A percentile compares a stretch with the other conserved stretches of the same genome.
Evolutionary conservation across 2,888 invertebrate species (phyloP).

Genomic region (Plagodis dolabraria): DNA sequence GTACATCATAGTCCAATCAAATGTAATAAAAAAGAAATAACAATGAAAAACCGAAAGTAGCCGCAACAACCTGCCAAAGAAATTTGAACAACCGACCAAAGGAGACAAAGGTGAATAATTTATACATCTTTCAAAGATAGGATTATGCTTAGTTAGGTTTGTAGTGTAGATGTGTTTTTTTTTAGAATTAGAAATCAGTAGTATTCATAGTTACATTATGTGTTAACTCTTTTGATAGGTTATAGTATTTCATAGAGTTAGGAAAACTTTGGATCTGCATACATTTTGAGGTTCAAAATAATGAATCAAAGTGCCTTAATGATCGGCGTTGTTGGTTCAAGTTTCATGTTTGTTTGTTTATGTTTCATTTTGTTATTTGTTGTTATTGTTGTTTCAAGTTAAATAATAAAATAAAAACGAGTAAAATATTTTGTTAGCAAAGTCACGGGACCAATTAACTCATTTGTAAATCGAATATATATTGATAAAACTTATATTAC

Average conservation of each 20-base stretch:
- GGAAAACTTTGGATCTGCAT: constrained; percentile 18
- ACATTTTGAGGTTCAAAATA: constrained; percentile 38
- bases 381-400: constrained; percentile 40
- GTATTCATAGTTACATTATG: constrained; percentile 5
- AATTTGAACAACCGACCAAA: constrained; percentile 36
- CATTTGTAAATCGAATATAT: no score
- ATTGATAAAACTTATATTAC: no score
- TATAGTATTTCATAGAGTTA: constrained; percentile 18
- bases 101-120: constrained; percentile 49
- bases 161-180: constrained; percentile 40
- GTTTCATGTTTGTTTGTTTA: constrained; percentile 56
- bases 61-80: constrained; percentile 35
- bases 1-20: not conserved
- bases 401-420: constrained; percentile 1
- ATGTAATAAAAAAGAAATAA: not conserved
- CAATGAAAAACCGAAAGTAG: constrained; percentile 20
- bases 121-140: constrained; percentile 68
- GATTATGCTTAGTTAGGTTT: constrained; percentile 52
- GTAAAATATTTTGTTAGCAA: no score
- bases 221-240: constrained; percentile 10
- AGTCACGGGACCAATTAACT: no score
- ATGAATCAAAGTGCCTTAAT: constrained; percentile 70
- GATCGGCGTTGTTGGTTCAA: constrained; percentile 73
- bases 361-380: constrained; percentile 45
- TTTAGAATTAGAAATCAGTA: constrained; percentile 32